Evolutionary conservation across 1,140 invertebrate genomes (phyloP), one percentile per base, ranked within the genome.

Genomic region (Argopecten irradians): DNA sequence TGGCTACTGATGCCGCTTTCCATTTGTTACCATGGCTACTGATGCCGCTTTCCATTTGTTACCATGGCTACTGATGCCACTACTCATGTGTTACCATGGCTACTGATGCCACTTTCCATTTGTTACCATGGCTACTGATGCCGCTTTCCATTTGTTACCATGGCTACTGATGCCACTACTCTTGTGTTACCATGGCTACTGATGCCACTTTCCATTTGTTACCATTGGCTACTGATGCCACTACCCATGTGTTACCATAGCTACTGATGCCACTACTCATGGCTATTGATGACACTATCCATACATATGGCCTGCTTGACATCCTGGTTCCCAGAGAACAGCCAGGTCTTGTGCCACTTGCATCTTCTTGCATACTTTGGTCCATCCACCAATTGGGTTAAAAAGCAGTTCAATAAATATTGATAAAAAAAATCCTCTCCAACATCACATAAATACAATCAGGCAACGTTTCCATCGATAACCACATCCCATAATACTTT

Each of bases 361-460:
- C 55, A 71, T 71, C 55, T 5, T 28, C 22, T 71, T 71, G 55
- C 55, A 71, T n/a, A 11, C 55, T 28, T 8, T 28, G 16, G 22
- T 71, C 13, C 5, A n/a, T 71, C 55, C 55, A 71, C 55, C 55
- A 71, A 71, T 71, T 71, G n/a, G 55, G 55, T 71, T 71, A 71
- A 71, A 71, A 71, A 71, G 55, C 55, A 71, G 55, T 71, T 71
- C 55, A 71, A 71, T 71, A 71, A 71, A 71, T 71, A 71, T 71
- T 71, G 55, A 71, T 71, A 71, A n/a, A n/a, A 71, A 71, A 71
- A 71, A 28, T 71, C 55, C 55, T 71, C 55, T n/a, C n/a, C 22
- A 71, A 71, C 55, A 71, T 71, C 55, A 71, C 55, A 71, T 71
- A 71, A 71, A 71, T 71, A 71, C n/a, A 71, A 71, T 71, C 55